Percentiles rank a stretch among this genome's conserved stretches.
phyloP scores from a whole-genome alignment of 2,888 invertebrate genomes.

The Acanthopleura granulata region DNA sequence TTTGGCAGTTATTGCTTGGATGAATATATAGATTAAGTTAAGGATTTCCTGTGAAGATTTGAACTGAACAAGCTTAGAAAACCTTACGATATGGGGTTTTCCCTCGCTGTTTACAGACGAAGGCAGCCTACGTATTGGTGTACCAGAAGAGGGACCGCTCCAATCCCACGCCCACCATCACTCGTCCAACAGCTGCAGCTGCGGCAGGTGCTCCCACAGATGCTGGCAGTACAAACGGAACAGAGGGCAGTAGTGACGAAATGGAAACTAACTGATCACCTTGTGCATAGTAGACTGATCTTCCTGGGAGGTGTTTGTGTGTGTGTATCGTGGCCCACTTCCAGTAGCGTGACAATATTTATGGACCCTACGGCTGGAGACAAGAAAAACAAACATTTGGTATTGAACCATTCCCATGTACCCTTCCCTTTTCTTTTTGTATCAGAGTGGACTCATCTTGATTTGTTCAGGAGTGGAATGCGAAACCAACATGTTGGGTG shows the following conservation, averaged over 20 bases:
- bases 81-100: too few species aligned
- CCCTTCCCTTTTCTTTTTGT: too few species aligned
- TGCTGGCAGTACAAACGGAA: conserved; percentile 20
- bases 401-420: too few species aligned
- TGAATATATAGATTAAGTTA: too few species aligned
- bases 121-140: conserved; percentile 73
- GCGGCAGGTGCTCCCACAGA: conserved; percentile 13
- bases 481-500: neutral
- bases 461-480: neutral
- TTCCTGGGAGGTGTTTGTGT: neutral
- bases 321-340: neutral
- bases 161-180: neutral
- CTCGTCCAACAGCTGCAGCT: neutral
- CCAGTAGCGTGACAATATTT: neutral
- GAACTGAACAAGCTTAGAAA: too few species aligned
- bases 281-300: neutral
- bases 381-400: too few species aligned
- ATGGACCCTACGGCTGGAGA: too few species aligned
- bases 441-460: too few species aligned
- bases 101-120: conserved; percentile 59
- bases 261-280: conserved; percentile 22
- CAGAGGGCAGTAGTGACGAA: conserved; percentile 19
- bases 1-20: too few species aligned
- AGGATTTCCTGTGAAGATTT: too few species aligned
- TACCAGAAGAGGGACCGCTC: conserved; percentile 66